Conservation (phyloP, 1,140 invertebrate genomes). For the Drosophila micromelanica region DNA sequence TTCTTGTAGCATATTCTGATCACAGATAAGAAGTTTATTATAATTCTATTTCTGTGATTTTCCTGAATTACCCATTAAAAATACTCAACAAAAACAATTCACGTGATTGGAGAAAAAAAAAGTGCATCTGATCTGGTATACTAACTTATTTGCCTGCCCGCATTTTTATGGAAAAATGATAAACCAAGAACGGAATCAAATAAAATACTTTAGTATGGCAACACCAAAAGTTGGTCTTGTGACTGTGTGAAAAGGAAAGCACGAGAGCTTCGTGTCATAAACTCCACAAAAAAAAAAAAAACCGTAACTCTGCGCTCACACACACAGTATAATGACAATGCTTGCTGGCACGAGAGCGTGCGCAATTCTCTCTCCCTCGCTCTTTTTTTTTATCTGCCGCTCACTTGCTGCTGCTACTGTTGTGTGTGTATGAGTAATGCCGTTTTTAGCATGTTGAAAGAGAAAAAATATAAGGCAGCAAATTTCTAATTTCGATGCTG, state of each 20-base stretch:
- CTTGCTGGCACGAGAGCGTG: slow-evolving; percentile 41
- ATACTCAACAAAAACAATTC: slow-evolving; percentile 12
- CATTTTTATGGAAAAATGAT: slow-evolving; percentile 26
- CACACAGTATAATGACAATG: slow-evolving; percentile 43
- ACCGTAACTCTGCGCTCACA: slow-evolving; percentile 56
- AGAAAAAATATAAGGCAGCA: slow-evolving; percentile 36
- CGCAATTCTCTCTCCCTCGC: slow-evolving; percentile 40
- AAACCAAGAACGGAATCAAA: slow-evolving; percentile 22
- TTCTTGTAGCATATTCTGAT: slow-evolving; percentile 10
- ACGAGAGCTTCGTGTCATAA: slow-evolving; percentile 57
- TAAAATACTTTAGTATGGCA: slow-evolving; percentile 59
- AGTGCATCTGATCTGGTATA: slow-evolving; percentile 8
- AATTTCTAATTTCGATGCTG: slow-evolving; percentile 61
- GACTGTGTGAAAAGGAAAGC: slow-evolving; percentile 72
- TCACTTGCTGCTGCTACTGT: slow-evolving; percentile 18
- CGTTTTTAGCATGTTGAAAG: slow-evolving; percentile 68
- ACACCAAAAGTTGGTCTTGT: slow-evolving; percentile 72
- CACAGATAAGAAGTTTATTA: slow-evolving; percentile 10
- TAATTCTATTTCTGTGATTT: slow-evolving; percentile 27
- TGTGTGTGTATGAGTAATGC: slow-evolving; percentile 68
- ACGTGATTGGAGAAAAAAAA: slow-evolving; percentile 23
- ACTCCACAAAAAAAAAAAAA: slow-evolving; percentile 58
- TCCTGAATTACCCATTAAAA: slow-evolving; percentile 34
- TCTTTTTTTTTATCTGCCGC: slow-evolving; percentile 31
- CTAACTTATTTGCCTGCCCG: background rate